phyloP scores from a whole-genome alignment of 2,113 vertebrate species.

The Siniperca knerii region DNA sequence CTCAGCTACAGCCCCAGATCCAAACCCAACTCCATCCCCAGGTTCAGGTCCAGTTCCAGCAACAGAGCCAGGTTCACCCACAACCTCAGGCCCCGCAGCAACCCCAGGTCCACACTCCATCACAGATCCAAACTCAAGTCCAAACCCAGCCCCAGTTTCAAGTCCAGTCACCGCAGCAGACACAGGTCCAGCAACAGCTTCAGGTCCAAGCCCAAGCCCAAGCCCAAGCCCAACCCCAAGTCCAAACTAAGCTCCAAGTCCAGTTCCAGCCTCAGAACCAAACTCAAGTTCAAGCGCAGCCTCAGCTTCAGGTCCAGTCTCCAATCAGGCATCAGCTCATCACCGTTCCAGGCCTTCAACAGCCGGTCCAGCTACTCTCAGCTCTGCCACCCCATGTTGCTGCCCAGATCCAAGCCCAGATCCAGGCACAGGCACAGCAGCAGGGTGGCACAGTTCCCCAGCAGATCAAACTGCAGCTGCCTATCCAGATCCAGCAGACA shows the following conservation, averaged over 20 bases:
- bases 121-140: slow-evolving; percentile 76
- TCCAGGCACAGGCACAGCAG: slow-evolving; percentile 86
- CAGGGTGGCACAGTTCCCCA: slow-evolving; percentile 89
- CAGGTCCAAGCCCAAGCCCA: slow-evolving; percentile 79
- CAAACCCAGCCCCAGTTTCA: slow-evolving; percentile 77
- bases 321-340: slow-evolving; percentile 90
- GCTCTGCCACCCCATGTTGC: slow-evolving; percentile 77
- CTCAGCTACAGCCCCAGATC: slow-evolving; percentile 42
- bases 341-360: slow-evolving; percentile 92
- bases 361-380: slow-evolving; percentile 91
- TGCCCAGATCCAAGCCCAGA: slow-evolving; percentile 88
- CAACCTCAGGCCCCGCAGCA: slow-evolving; percentile 79
- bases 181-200: slow-evolving; percentile 80
- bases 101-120: slow-evolving; percentile 61
- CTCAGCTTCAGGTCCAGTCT: slow-evolving; percentile 86
- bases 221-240: slow-evolving; percentile 68
- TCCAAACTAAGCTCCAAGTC: slow-evolving; percentile 83
- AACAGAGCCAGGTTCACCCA: slow-evolving; percentile 75
- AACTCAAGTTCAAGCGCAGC: slow-evolving; percentile 81
- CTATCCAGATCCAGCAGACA: slow-evolving; percentile 90
- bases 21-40: slow-evolving; percentile 64
- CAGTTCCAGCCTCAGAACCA: slow-evolving; percentile 86
- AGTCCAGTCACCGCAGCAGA: slow-evolving; percentile 79
- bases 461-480: slow-evolving; percentile 92
- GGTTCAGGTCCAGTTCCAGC: slow-evolving; percentile 80